phyloP scores from a whole-genome alignment of 1,140 invertebrate species.

The Nautilus pompilius region DNA sequence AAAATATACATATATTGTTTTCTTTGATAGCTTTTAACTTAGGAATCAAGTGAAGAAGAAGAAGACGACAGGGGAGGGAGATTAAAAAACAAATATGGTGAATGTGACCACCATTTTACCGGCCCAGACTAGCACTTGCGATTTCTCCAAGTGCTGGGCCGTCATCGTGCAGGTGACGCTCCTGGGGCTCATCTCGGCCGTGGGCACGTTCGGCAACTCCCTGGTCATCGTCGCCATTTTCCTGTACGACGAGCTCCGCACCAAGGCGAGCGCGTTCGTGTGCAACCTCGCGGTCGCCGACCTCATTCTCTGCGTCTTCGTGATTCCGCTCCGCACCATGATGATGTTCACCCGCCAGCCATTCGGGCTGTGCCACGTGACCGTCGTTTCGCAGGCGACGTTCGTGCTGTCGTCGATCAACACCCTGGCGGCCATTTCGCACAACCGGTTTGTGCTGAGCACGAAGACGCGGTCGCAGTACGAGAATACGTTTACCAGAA shows the following conservation, averaged over 20 bases:
- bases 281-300: conserved; percentile 17
- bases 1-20: too few species aligned
- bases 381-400: background rate
- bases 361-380: background rate
- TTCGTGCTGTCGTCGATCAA: background rate
- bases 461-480: conserved; percentile 1
- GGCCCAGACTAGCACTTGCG: background rate
- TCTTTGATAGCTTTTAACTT: too few species aligned
- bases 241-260: conserved; percentile 11
- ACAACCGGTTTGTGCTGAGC: background rate
- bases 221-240: conserved; percentile 14
- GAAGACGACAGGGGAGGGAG: too few species aligned
- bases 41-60: too few species aligned
- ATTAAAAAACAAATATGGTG: too few species aligned
- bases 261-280: conserved; percentile 19
- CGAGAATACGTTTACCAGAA: conserved; percentile 1
- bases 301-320: conserved; percentile 8
- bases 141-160: background rate
- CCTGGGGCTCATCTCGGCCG: background rate
- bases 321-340: background rate
- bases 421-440: background rate
- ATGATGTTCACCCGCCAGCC: conserved; percentile 1
- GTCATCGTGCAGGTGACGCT: background rate
- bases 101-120: background rate
- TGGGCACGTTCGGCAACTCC: conserved; percentile 15